Percentiles rank a stretch among this genome's conserved stretches.
phyloP scores from a whole-genome alignment of 1,140 invertebrate genomes.

The Heterodera carotae region DNA sequence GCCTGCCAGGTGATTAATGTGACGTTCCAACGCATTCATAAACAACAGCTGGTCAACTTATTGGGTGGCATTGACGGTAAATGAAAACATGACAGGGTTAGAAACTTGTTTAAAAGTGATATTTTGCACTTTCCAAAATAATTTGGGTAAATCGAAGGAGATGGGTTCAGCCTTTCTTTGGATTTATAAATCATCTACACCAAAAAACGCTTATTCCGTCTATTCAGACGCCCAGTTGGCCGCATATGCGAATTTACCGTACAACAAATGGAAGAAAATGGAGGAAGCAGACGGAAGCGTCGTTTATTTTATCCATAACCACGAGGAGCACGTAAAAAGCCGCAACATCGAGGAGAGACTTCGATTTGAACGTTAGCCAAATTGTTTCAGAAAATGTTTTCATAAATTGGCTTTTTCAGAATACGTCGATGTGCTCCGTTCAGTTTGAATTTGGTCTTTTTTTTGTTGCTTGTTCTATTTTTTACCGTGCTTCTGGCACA shows the following conservation, averaged over 20 bases:
- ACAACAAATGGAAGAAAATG: slow-evolving; percentile 50
- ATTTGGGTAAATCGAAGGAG: background rate
- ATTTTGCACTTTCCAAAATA: background rate
- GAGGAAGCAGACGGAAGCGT: slow-evolving; percentile 31
- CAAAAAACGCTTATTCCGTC: background rate
- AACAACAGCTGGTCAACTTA: slow-evolving; percentile 77
- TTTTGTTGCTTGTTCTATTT: background rate
- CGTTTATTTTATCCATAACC: slow-evolving; percentile 53
- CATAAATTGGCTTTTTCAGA: slow-evolving; percentile 34
- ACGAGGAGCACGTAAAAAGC: slow-evolving; percentile 56
- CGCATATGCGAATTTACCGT: slow-evolving; percentile 37
- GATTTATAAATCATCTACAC: too few relatives aligned
- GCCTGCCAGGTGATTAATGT: slow-evolving; percentile 94
- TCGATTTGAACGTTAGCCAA: slow-evolving; percentile 50
- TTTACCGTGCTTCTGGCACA: background rate
- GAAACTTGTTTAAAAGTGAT: slow-evolving; percentile 8
- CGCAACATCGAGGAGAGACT: slow-evolving; percentile 57
- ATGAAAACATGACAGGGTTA: too few relatives aligned
- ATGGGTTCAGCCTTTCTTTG: too few relatives aligned
- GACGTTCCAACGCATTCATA: slow-evolving; percentile 91
- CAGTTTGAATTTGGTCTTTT: background rate
- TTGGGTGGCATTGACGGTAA: slow-evolving; percentile 76
- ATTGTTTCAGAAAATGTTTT: slow-evolving; percentile 8
- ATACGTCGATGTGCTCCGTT: slow-evolving; percentile 37
- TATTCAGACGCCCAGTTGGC: slow-evolving; percentile 38